A percentile compares a stretch with the other conserved stretches of the same genome.
Conservation (phyloP, 2,797 vertebrate genomes). For the Menidia menidia region DNA sequence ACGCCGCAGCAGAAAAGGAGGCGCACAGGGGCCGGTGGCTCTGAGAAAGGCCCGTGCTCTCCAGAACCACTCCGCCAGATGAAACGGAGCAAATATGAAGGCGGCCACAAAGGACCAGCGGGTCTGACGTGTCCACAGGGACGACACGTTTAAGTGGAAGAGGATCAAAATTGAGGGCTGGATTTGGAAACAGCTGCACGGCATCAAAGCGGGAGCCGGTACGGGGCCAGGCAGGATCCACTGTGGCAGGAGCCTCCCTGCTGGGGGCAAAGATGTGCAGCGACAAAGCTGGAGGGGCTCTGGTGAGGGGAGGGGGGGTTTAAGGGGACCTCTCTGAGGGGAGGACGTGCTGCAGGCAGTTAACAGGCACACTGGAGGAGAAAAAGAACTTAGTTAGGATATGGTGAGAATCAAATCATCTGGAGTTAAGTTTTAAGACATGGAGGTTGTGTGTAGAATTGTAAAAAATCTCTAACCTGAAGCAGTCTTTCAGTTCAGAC, state of each 20-base stretch:
- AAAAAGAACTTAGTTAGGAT: background rate
- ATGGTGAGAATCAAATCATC: background rate
- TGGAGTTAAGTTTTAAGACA: background rate
- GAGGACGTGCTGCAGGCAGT: constrained; percentile 17
- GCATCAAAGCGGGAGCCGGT: constrained; percentile 64
- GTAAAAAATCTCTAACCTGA: too few relatives aligned
- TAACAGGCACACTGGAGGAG: background rate
- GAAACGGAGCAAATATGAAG: constrained; percentile 17
- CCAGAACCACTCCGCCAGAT: constrained; percentile 12
- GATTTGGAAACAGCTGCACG: constrained; percentile 85
- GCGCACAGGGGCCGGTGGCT: background rate
- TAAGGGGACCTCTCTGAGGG: constrained; percentile 31
- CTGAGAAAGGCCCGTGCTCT: constrained; percentile 6
- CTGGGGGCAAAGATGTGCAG: constrained; percentile 76
- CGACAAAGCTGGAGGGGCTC: constrained; percentile 62
- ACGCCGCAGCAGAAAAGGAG: background rate
- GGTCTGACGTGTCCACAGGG: constrained; percentile 64
- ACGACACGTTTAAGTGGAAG: constrained; percentile 46
- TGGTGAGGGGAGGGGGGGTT: constrained; percentile 16
- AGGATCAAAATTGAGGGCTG: constrained; percentile 81
- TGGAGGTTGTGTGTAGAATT: too few relatives aligned
- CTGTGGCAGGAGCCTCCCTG: constrained; percentile 69
- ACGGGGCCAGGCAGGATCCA: constrained; percentile 54
- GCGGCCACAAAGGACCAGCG: constrained; percentile 61
- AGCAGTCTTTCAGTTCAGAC: too few relatives aligned